A percentile compares a stretch with the other conserved stretches of the same genome.
These are phyloP conservation scores for Cirrhinus mrigala DNA, from an alignment of 2,797 vertebrate genomes.

Conservation along the genomic window DNA sequence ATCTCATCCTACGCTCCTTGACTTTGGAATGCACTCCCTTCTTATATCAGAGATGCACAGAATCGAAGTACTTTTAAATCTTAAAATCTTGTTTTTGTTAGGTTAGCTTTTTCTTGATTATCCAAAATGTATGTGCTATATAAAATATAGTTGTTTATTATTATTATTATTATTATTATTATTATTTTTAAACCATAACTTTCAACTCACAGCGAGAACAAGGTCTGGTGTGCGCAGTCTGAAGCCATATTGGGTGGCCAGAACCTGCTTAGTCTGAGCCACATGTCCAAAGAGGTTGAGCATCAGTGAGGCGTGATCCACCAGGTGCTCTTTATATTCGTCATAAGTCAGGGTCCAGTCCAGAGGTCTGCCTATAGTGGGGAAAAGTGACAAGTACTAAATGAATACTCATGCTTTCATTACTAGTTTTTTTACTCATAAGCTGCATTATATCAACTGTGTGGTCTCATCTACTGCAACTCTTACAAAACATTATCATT, in stretches of 20 bases:
- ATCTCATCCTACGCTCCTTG: too few species aligned
- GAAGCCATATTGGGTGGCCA: slow-evolving; percentile 88
- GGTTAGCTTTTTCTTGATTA: too few species aligned
- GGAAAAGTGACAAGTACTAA: background rate
- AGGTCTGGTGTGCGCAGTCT: slow-evolving; percentile 87
- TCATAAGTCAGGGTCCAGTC: slow-evolving; percentile 77
- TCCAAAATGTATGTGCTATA: too few species aligned
- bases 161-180: too few species aligned
- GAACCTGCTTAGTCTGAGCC: slow-evolving; percentile 78
- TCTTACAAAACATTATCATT: background rate
- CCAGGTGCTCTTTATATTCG: slow-evolving; percentile 84
- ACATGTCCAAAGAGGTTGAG: slow-evolving; percentile 82
- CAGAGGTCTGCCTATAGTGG: slow-evolving; percentile 71
- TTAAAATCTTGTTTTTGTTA: too few species aligned
- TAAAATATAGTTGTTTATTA: too few species aligned
- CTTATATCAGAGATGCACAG: too few species aligned
- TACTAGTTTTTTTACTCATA: background rate
- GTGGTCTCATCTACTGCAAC: background rate
- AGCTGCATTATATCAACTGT: background rate
- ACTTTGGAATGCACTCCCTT: too few species aligned
- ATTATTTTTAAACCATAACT: background rate
- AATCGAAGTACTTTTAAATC: too few species aligned
- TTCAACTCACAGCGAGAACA: slow-evolving; percentile 76
- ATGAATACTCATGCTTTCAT: too few species aligned
- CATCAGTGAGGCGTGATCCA: slow-evolving; percentile 90